Evolutionary conservation across 1,140 invertebrate genomes (phyloP), one percentile per base, ranked within the genome.

Genomic region (Bombus polaris): DNA sequence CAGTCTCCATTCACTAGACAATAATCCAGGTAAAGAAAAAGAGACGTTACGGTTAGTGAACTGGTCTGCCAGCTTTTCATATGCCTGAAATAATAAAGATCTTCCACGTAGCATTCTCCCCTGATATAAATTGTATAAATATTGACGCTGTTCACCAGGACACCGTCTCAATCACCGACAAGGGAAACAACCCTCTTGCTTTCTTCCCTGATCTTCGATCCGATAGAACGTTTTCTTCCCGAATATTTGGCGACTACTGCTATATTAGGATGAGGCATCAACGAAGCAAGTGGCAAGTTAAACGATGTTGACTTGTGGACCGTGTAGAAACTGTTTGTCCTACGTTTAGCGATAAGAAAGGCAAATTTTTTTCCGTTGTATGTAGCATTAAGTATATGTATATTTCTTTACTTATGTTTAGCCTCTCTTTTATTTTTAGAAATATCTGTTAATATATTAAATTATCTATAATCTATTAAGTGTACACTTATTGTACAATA

Each of bases 81-180:
- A 75, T 72, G 68, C 68, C 28, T 81, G 80, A 88, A 91, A 91
- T 88, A 91, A 91, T 91, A 89, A 91, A 89, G 85, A 81, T 89
- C 85, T 68, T 65, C 65, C 53, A 42, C 37, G 57, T 65, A 39
- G 59, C 13, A 39, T n/a, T 57, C 62, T 59, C 35, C 44, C 28
- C 9, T 44, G n/a, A 25, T 79, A 65, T 78, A 78, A 83, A 83
- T 88, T 81, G n/a, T 71, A 78, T 72, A 89, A 89, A 89, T 89
- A 89, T 89, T 89, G 83, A 72, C 77, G 66, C 35, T 81, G 39
- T 65, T 83, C 57, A 37, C 66, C 32, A 25, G 68, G 12, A 32
- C 42, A 15, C 5, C 39, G 32, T 42, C 70, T 74, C 42, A 47
- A 66, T 81, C 59, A 18, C 12, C 28, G 42, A 74, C 44, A 32